Base-by-base conservation (phyloP, 2,888 invertebrate species). In the Zhengitettix transpicula region DNA sequence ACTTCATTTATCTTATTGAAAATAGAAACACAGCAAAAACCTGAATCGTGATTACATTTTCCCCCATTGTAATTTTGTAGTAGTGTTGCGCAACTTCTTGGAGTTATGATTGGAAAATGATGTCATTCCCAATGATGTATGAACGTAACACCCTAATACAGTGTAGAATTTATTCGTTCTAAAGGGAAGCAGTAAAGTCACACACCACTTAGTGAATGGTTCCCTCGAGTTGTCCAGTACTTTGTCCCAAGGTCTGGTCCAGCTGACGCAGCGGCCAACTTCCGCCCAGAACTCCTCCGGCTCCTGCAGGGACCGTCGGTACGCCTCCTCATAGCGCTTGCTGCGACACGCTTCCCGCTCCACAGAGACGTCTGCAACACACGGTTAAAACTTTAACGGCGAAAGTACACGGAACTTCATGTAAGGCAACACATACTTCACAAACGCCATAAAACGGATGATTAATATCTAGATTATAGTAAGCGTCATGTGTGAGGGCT, bases 131-230 rank as follows among this genome's bases (percentile, higher is more conserved):
- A 12, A 44, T 10, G 12, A 44, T 12, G 12, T 44, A 11, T 11
- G 12, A 12, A 12, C 44, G 44, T 44, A 44, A 44, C 10, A 44
- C 10, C 44, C 12, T 44, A 11, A 11, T 44, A 12, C 12, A 44
- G 12, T 11, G 10, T 11, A 44, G 44, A 44, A 44, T 44, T 12
- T 44, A 44, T 44, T 44, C 44, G 44, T 44, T 11, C 12, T 11
- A 44, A 44, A 44, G 10, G 44, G 17, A 11, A 12, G 15, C 9
- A 51, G 10, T 40, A n/a, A n/a, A n/a, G n/a, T n/a, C n/a, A 63
- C 69, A 73, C 77, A 93, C 94, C 95, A 95, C 80, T 89, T 89
- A 0, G 91, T 89, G 68, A 92, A 92, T 0, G 94, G 94, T 56
- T 85, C 81, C 66, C 87, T 83, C 17, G 82, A 82, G 69, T 92